Conservation (phyloP, 2,888 invertebrate genomes). For the Nemapogon koenigi region DNA sequence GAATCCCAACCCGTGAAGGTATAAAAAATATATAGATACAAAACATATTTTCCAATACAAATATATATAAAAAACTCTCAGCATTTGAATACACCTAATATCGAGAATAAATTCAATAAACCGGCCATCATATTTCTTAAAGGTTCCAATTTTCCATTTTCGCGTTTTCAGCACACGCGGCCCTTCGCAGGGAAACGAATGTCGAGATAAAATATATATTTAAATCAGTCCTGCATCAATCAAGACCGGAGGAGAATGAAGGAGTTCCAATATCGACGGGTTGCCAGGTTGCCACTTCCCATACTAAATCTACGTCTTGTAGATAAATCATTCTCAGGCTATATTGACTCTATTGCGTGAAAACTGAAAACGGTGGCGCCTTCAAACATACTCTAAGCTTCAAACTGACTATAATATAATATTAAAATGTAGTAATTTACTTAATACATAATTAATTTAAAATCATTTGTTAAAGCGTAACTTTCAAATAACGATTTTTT, state of each 20-base stretch:
- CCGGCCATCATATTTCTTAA: constrained; percentile 9
- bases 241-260: constrained; percentile 10
- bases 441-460: no score
- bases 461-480: no score
- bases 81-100: no score
- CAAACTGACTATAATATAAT: no score
- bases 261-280: constrained; percentile 9
- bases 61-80: no score
- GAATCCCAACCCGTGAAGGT: background rate
- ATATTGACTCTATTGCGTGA: no score
- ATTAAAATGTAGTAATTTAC: no score
- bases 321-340: constrained; percentile 3
- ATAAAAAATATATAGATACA: no score
- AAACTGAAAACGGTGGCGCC: no score
- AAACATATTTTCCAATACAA: no score
- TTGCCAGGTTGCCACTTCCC: constrained; percentile 1
- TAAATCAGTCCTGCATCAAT: constrained; percentile 11
- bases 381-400: no score
- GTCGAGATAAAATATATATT: constrained; percentile 12
- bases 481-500: no score
- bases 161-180: constrained; percentile 9
- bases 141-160: constrained; percentile 6
- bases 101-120: constrained; percentile 9
- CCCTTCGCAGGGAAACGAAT: constrained; percentile 5
- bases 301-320: constrained; percentile 3